Evolutionary conservation across 2,888 invertebrate species (phyloP), one percentile per base, ranked within the genome.

Genomic region (Melanostoma mellinum): DNA sequence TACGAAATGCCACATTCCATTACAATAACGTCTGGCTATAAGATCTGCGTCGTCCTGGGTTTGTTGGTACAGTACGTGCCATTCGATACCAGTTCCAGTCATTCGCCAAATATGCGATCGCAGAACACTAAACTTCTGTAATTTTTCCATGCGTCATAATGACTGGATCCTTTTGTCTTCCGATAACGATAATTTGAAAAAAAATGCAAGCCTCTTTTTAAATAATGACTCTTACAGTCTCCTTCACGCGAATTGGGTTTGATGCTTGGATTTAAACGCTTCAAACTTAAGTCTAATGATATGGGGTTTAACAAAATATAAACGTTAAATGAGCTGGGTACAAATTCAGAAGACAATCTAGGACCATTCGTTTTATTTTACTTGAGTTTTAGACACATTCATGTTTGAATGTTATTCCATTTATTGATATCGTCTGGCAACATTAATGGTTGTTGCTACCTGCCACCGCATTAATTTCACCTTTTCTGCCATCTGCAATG

Each of bases 71-170:
- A 69, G 73, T 73, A 38, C 55, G 48, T 44, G 40, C 33, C 20
- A 48, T 33, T 50, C 8, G 55, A 63, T 50, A 44, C 20, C 61
- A 63, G 55, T 69, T 55, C 68, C 60, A 73, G 67, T 78, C 78
- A 78, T 68, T 73, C 53, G 48, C 73, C 32, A 78, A 67, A 67
- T 55, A 68, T 68, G 68, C 68, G 60, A 44, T 73, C 55, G n/a
- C 42, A 38, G 72, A 60, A 67, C 50, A 20, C 20, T 20, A 20
- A 20, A 20, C 40, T 74, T 32, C 61, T 61, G 61, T 32, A 46
- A 46, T 38, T 60, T n/a, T 40, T 9, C 35, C 40, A 56, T 79
- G 79, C 79, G 78, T 78, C 78, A 78, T 74, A 20, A 20, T 20
- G 20, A 20, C 20, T 20, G 20, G 20, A 20, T 20, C 20, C 20